Conservation (phyloP, 1,140 invertebrate genomes). For the Tribolium madens region DNA sequence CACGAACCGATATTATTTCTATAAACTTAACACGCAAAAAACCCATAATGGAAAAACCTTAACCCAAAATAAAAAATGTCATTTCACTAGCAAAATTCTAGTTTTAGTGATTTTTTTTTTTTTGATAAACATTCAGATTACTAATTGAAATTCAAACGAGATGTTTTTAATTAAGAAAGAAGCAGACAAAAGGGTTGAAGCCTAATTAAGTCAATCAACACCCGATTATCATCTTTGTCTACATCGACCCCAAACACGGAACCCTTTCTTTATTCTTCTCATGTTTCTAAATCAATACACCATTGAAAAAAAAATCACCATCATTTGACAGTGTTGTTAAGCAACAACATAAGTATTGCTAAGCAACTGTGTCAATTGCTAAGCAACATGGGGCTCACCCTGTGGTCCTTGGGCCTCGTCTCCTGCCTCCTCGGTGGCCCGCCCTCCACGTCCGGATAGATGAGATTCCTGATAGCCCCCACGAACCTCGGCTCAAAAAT, state of each 20-base stretch:
- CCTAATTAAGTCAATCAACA: neutral
- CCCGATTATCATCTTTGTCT: neutral
- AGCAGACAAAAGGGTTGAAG: neutral
- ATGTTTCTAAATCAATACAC: too few relatives aligned
- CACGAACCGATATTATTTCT: slow-evolving; percentile 34
- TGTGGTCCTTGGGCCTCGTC: slow-evolving; percentile 80
- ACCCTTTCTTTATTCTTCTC: neutral
- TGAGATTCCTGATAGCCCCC: slow-evolving; percentile 85
- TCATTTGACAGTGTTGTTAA: too few relatives aligned
- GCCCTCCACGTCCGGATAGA: slow-evolving; percentile 84
- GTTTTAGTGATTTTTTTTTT: too few relatives aligned
- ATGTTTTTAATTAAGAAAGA: too few relatives aligned
- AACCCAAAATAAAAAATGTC: slow-evolving; percentile 23
- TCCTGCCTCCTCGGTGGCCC: slow-evolving; percentile 79
- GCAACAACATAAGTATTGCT: too few relatives aligned
- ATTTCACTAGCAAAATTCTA: neutral
- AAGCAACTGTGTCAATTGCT: too few relatives aligned
- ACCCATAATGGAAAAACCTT: slow-evolving; percentile 40
- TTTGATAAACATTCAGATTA: neutral
- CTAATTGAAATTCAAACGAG: too few relatives aligned
- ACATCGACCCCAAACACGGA: neutral
- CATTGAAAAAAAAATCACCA: too few relatives aligned
- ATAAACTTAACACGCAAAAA: slow-evolving; percentile 41
- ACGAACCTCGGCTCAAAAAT: slow-evolving; percentile 92
- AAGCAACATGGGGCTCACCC: too few relatives aligned